Evolutionary conservation across 2,797 vertebrate genomes (phyloP), one percentile per base, ranked within the genome.

Genomic region (Carduelis carduelis): DNA sequence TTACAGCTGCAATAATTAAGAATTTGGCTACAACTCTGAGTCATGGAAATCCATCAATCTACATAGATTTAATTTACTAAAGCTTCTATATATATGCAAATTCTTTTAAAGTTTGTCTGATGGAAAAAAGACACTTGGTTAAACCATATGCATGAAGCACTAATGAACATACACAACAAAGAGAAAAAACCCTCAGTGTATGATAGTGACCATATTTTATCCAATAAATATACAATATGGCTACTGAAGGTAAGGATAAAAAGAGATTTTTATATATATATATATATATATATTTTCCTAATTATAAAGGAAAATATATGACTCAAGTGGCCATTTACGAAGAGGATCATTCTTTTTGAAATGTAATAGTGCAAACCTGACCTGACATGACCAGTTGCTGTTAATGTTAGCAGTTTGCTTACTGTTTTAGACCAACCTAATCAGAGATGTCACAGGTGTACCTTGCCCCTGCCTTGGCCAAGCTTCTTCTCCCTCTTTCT

Each of bases 1-100:
- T 60, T 66, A 78, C 74, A 93, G 85, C 83, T 90, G 77, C 57
- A 83, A 83, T 70, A 93, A 89, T 93, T 76, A 93, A 87, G 79
- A 92, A 90, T 79, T 91, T 95, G 55, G 72, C 74, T 47, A 72
- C 28, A 59, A 81, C 24, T 89, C 19, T 39, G 37, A 86, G 65
- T 90, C 52, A 37, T 35, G 41, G 78, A 94, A 90, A 92, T 89
- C 55, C 66, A 79, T 66, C 77, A 57, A 14, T 69, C 85, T 66
- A 9, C 47, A 69, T 27, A 74, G 61, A 81, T 79, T 72, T 79
- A 18, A 74, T 56, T 90, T 87, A 83, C 37, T 79, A 52, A 89
- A 81, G 11, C 37, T 81, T 41, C 52, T 85, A 66, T 32, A 64
- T 64, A 52, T 35, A 66, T 59, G 70, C 55, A 94, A 94, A 91